Evolutionary conservation across 2,797 vertebrate species (phyloP).

Genomic region (Mus caroli): DNA sequence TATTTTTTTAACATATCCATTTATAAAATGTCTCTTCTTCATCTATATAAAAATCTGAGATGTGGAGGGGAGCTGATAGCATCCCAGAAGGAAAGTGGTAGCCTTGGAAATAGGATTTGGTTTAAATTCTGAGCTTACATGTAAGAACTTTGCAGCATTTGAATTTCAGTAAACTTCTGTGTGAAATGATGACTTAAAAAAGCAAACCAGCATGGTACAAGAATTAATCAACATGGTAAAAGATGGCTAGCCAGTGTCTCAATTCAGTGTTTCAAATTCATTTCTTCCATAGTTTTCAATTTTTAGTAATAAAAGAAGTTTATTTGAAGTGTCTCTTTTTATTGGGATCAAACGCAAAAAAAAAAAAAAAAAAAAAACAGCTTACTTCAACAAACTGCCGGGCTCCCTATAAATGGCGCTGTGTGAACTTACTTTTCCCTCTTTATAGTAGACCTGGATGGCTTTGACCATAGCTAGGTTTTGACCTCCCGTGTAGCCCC

Average conservation of each 20-base stretch:
- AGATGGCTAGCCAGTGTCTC: slow-evolving; percentile 10
- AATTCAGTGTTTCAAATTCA: slow-evolving; percentile 4
- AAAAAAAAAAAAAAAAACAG: slow-evolving; percentile 63
- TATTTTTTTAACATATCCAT: neutral
- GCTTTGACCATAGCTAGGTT: neutral
- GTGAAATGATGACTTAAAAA: slow-evolving; percentile 31
- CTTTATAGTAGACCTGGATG: neutral
- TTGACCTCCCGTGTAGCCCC: neutral
- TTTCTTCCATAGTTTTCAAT: slow-evolving; percentile 31
- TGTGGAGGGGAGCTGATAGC: neutral
- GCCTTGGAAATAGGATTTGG: neutral
- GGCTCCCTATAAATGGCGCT: neutral
- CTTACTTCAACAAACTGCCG: neutral
- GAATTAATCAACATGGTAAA: slow-evolving; percentile 43
- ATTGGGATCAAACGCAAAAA: slow-evolving; percentile 46
- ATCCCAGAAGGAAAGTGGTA: neutral
- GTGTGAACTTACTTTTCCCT: neutral
- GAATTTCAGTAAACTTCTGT: slow-evolving; percentile 42
- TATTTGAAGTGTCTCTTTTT: slow-evolving; percentile 21
- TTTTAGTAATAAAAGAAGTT: slow-evolving; percentile 42
- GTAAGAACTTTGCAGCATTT: neutral
- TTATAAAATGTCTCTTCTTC: neutral
- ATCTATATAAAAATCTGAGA: neutral
- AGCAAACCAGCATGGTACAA: neutral
- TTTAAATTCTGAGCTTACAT: neutral